These are phyloP conservation scores for Baccha elongata DNA, from an alignment of 2,888 invertebrate genomes.

Conservation along the genomic window DNA sequence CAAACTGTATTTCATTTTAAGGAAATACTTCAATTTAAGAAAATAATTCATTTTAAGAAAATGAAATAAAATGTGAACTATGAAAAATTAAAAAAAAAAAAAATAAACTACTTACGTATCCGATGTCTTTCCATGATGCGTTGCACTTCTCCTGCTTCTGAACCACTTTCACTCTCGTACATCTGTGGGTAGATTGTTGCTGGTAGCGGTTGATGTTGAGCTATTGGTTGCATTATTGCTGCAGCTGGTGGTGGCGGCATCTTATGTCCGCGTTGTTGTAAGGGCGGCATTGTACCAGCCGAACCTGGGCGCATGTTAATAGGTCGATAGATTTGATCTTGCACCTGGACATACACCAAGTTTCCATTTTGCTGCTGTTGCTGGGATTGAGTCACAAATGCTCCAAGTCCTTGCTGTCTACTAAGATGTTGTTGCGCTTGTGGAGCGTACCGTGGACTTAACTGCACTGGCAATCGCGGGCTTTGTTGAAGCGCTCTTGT, in stretches of 20 bases:
- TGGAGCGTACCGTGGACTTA: constrained; percentile 76
- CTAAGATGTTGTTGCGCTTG: constrained; percentile 75
- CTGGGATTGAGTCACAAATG: constrained; percentile 45
- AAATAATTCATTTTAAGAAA: too few species aligned
- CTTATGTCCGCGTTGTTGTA: constrained; percentile 48
- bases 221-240: constrained; percentile 40
- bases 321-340: constrained; percentile 68
- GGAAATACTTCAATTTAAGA: too few species aligned
- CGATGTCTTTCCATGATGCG: constrained; percentile 82
- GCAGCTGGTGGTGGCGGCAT: constrained; percentile 59
- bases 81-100: too few species aligned
- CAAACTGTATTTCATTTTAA: too few species aligned
- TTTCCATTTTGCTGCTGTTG: constrained; percentile 62
- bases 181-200: constrained; percentile 62
- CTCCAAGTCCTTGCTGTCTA: constrained; percentile 42
- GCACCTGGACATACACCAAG: constrained; percentile 65
- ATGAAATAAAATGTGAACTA: too few species aligned
- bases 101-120: constrained; percentile 70
- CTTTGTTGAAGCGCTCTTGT: constrained; percentile 76
- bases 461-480: constrained; percentile 75
- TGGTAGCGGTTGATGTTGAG: constrained; percentile 37
- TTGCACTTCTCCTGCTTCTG: constrained; percentile 88
- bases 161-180: constrained; percentile 88
- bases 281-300: constrained; percentile 59
- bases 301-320: constrained; percentile 69